phyloP scores from a whole-genome alignment of 2,113 vertebrate genomes.

The Motacilla tschutschensis region DNA sequence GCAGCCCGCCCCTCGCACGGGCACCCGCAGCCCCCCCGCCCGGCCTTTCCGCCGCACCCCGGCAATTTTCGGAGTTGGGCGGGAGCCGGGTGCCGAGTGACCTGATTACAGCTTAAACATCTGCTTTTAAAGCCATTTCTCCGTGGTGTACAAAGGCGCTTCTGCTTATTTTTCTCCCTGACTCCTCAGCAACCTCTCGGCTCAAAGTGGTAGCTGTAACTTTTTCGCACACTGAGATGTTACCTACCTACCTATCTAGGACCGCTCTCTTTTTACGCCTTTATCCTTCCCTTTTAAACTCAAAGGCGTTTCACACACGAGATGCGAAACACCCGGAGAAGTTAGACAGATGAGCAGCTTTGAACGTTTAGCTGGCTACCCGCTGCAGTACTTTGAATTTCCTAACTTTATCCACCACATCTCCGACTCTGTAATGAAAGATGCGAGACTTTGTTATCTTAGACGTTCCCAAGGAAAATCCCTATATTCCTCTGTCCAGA shows the following conservation, averaged over 20 bases:
- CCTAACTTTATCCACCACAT: neutral
- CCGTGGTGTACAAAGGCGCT: neutral
- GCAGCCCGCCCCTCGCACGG: neutral
- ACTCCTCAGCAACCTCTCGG: neutral
- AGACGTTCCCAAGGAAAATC: neutral
- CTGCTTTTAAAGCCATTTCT: neutral
- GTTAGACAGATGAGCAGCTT: neutral
- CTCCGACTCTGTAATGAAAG: neutral
- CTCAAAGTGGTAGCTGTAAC: conserved; percentile 5
- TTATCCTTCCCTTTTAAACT: neutral
- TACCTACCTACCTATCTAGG: neutral
- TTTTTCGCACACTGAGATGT: neutral
- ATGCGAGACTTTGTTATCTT: neutral
- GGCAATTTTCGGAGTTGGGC: neutral
- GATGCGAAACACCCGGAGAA: neutral
- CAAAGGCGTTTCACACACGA: neutral
- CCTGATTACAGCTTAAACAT: neutral
- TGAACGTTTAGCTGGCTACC: neutral
- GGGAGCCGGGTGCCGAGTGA: neutral
- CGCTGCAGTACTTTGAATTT: neutral
- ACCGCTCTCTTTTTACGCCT: neutral
- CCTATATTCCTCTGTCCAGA: neutral
- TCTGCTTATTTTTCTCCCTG: conserved; percentile 4
- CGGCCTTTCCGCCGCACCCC: neutral
- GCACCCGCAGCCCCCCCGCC: neutral